A percentile compares a stretch with the other conserved stretches of the same genome.
These are phyloP conservation scores for Fundulus diaphanus DNA, from an alignment of 2,797 vertebrate genomes.

Conservation along the genomic window DNA sequence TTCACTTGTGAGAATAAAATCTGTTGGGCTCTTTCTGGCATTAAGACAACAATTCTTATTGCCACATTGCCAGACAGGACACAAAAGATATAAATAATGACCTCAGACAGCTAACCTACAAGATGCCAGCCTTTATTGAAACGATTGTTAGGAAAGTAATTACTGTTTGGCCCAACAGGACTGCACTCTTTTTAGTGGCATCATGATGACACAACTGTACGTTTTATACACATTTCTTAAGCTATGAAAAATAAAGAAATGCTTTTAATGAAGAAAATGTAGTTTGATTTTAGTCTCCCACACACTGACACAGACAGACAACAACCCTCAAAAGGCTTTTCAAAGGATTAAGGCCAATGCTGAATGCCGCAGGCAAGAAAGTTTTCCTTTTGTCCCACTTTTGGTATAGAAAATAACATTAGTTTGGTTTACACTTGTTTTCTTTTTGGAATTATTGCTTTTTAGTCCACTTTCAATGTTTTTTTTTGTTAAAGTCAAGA, in stretches of 20 bases:
- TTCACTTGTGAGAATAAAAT: too few relatives aligned
- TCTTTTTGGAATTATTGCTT: not conserved
- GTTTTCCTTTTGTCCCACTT: not conserved
- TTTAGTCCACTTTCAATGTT: not conserved
- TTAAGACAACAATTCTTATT: too few relatives aligned
- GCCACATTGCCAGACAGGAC: too few relatives aligned
- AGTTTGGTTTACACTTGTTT: not conserved
- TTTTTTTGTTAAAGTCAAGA: not conserved
- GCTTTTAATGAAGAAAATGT: not conserved
- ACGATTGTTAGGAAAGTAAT: not conserved
- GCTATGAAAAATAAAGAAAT: not conserved
- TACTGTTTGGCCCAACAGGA: not conserved
- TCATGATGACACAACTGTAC: not conserved
- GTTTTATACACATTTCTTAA: not conserved
- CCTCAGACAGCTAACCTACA: not conserved
- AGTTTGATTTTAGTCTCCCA: not conserved
- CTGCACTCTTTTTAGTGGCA: not conserved
- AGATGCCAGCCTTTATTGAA: not conserved
- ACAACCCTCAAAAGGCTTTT: conserved; percentile 2
- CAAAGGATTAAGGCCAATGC: not conserved
- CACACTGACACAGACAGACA: not conserved
- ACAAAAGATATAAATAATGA: not conserved
- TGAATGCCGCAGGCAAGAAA: not conserved
- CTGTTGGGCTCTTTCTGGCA: too few relatives aligned
- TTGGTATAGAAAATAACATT: not conserved